Base-by-base conservation (phyloP, 1,140 invertebrate genomes). In the Drosophila truncata region DNA sequence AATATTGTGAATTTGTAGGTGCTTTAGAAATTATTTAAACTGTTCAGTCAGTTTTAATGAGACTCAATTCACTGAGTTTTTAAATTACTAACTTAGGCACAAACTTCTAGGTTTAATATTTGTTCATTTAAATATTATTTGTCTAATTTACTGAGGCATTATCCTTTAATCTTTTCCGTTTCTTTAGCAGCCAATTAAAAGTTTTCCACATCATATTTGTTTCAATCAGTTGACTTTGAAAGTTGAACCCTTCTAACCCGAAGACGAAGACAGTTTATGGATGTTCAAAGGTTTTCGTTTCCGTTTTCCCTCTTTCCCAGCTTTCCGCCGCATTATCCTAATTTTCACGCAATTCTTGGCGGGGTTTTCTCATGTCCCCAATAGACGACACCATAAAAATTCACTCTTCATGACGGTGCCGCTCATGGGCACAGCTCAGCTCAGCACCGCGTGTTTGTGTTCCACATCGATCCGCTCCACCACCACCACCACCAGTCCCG, bases 401-500 rank as follows among this genome's bases (percentile, higher is more conserved):
- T 73, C 37, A 62, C 71, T 74, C 67, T 73, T 61, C 71, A 52
- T 47, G 70, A 29, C 50, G 13, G 14, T 63, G 65, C 42, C 46
- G 65, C 29, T 41, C 58, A 35, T 54, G 29, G 55, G 55, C 31
- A 39, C 41, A 27, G 41, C 47, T 23, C 39, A 18, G 49, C 42
- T 23, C 39, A 18, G 49, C 42, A 61, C 35, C 31, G 50, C 20
- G 41, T 78, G 55, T 78, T 66, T 86, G 70, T 82, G 72, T 83
- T 76, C 67, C 80, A 80, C 66, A 73, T 77, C 60, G 78, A 66
- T 82, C 59, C 62, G 58, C 74, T 52, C 41, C 82, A 55, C 49
- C 73, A 39, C 23, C 46, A 39, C 16, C 44, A 16, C 39, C 42
- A 27, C 37, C 13, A 20, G 5, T 23, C 13, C 37, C 42, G n/a